These are phyloP conservation scores for Pionites leucogaster DNA, from an alignment of 2,113 vertebrate species.

Conservation along the genomic window DNA sequence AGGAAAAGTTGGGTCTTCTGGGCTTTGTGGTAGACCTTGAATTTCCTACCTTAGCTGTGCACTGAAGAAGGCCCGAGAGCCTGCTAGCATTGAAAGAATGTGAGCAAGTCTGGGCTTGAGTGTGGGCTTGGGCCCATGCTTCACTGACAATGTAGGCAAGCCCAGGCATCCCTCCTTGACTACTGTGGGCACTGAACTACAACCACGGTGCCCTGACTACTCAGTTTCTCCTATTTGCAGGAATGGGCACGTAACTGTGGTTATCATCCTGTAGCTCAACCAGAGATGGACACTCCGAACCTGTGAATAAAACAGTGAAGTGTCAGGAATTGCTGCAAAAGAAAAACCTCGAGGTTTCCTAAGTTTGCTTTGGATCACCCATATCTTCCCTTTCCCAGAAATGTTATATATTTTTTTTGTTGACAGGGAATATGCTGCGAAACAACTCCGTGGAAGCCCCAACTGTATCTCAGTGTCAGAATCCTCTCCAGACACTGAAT, in stretches of 20 bases:
- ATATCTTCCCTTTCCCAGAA: background rate
- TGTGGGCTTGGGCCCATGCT: background rate
- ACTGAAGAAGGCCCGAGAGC: background rate
- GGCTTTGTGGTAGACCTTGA: background rate
- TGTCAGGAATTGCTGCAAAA: background rate
- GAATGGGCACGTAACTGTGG: rapidly evolving
- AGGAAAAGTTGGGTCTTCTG: background rate
- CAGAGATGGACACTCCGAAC: rapidly evolving
- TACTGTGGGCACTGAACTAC: background rate
- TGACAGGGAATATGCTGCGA: background rate
- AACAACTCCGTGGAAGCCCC: background rate
- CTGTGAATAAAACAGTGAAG: background rate
- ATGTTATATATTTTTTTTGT: background rate
- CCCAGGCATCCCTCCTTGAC: background rate
- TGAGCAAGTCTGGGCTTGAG: slow-evolving; percentile 41
- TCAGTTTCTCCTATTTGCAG: background rate
- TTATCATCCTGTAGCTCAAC: background rate
- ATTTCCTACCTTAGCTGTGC: background rate
- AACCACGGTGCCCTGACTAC: background rate
- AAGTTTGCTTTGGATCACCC: background rate
- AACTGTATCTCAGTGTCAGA: background rate
- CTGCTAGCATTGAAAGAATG: slow-evolving; percentile 9
- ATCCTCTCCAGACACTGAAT: background rate
- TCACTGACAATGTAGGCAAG: background rate
- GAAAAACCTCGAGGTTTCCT: background rate